These are phyloP conservation scores for Xenopus tropicalis DNA, from an alignment of 2,113 vertebrate species.

Conservation along the genomic window UCB_Xtro_10.0 CM004448.2:45738501-45739000, in stretches of 20 bases:
- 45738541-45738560: slow-evolving; percentile 23
- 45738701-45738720: slow-evolving; percentile 27
- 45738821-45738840: slow-evolving; percentile 15
- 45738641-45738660: slow-evolving; percentile 30
- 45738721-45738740: slow-evolving; percentile 14
- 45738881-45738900: not conserved
- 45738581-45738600: slow-evolving; percentile 30
- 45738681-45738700: slow-evolving; percentile 18
- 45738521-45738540: slow-evolving; percentile 35
- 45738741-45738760: slow-evolving; percentile 15
- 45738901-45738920: too few species aligned
- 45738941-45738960: too few species aligned
- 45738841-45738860: slow-evolving; percentile 9
- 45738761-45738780: slow-evolving; percentile 12
- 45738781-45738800: slow-evolving; percentile 16
- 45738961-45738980: too few species aligned
- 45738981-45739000: too few species aligned
- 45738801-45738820: slow-evolving; percentile 23
- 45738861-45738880: not conserved
- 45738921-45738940: too few species aligned
- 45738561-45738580: slow-evolving; percentile 21
- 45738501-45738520: not conserved
- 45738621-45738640: slow-evolving; percentile 12
- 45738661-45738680: slow-evolving; percentile 13
- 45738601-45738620: slow-evolving; percentile 6